phyloP scores from a whole-genome alignment of 2,113 vertebrate species.

The Pseudolaguvia tuberculata region DNA sequence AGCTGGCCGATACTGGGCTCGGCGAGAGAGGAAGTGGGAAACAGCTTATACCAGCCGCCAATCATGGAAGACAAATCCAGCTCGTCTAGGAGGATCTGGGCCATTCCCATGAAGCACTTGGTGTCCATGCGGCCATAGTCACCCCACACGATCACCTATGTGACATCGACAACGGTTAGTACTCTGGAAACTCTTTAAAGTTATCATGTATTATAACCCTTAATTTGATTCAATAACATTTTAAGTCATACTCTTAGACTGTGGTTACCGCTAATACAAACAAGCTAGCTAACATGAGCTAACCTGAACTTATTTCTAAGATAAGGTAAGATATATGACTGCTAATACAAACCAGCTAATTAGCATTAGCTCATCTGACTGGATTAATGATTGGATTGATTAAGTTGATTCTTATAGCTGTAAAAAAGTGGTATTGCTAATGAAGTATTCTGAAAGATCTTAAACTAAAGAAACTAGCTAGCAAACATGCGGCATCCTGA shows the following conservation, averaged over 20 bases:
- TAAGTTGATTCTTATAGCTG: no score
- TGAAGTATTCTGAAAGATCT: no score
- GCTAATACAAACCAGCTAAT: neutral
- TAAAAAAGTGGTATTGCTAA: no score
- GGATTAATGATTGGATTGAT: neutral
- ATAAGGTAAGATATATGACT: neutral
- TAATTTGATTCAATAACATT: no score
- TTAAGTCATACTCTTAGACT: no score
- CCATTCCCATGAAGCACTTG: conserved; percentile 99
- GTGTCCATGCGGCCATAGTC: conserved; percentile 98
- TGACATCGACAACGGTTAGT: neutral
- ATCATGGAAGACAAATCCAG: conserved; percentile 84
- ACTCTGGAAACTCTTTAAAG: neutral
- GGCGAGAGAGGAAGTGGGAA: conserved; percentile 94
- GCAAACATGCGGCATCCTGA: neutral
- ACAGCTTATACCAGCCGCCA: conserved; percentile 97
- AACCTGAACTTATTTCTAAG: neutral
- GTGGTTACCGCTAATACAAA: no score
- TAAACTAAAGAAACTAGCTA: neutral
- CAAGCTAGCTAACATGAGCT: neutral
- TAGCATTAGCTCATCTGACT: neutral
- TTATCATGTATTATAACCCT: no score
- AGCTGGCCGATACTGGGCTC: conserved; percentile 91
- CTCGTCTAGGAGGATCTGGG: conserved; percentile 95
- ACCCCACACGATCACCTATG: conserved; percentile 95